A percentile compares a stretch with the other conserved stretches of the same genome.
These are phyloP conservation scores for Alethe castanea DNA, from an alignment of 2,113 vertebrate species.

Conservation along the genomic window DNA sequence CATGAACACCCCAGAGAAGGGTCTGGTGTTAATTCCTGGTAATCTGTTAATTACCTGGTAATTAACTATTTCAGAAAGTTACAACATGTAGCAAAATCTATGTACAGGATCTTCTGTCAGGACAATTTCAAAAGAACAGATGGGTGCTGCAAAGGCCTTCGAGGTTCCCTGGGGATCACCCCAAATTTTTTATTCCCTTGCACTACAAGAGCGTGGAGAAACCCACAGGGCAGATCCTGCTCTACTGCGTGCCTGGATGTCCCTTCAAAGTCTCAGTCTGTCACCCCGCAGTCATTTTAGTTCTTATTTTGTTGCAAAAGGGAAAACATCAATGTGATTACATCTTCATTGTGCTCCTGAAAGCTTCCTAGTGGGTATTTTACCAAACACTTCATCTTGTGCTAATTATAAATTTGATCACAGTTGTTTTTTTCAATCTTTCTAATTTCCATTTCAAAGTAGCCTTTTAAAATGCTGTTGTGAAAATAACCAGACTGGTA, in stretches of 20 bases:
- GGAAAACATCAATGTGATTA: neutral
- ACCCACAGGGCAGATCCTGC: neutral
- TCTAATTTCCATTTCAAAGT: slow-evolving; percentile 60
- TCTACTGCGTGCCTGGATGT: fast-evolving
- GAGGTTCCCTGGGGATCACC: neutral
- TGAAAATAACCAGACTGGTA: neutral
- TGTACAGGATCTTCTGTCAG: slow-evolving; percentile 26
- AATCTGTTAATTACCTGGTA: too few relatives aligned
- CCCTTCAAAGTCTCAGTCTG: neutral
- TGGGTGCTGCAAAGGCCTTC: neutral
- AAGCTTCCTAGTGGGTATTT: slow-evolving; percentile 13
- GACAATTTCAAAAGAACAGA: neutral
- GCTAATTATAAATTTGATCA: slow-evolving; percentile 28
- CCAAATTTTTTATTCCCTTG: neutral
- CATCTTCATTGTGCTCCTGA: neutral
- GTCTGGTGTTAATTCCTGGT: neutral
- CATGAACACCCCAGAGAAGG: fast-evolving
- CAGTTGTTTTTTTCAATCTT: neutral
- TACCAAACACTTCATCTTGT: neutral
- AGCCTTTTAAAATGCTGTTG: slow-evolving; percentile 29
- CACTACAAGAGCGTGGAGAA: neutral
- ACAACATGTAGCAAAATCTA: slow-evolving; percentile 25
- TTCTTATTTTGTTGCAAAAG: neutral
- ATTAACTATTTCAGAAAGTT: neutral
- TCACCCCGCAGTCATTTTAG: neutral